Evolutionary conservation across 2,888 invertebrate species (phyloP).

Genomic region (Rotaria macrura): DNA sequence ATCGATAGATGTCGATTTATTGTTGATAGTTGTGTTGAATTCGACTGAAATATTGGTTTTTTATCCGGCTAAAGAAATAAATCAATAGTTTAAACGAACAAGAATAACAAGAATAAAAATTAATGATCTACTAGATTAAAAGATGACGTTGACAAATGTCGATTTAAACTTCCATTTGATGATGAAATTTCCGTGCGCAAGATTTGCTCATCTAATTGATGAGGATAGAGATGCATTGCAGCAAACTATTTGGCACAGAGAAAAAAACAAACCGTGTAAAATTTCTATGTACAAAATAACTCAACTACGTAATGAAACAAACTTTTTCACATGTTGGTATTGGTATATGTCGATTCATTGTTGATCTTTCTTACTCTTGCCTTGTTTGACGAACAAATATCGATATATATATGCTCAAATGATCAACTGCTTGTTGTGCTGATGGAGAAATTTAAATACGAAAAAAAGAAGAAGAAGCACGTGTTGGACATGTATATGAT

Average conservation of each 20-base stretch:
- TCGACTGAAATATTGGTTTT: background rate
- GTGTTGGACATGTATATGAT: background rate
- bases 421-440: background rate
- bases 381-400: background rate
- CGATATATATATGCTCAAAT: background rate
- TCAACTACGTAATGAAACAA: too few relatives aligned
- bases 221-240: background rate
- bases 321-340: background rate
- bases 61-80: background rate
- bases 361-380: background rate
- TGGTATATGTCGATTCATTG: background rate
- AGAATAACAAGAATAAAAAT: too few relatives aligned
- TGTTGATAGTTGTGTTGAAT: background rate
- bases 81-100: too few relatives aligned
- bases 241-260: background rate
- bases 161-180: background rate
- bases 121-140: background rate
- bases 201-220: background rate
- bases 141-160: background rate
- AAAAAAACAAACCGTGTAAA: background rate
- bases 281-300: too few relatives aligned
- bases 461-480: background rate
- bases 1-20: background rate
- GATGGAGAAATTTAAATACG: background rate
- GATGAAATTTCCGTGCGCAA: background rate